Conservation (phyloP, 1,140 invertebrate species). For the Pectinophora gossypiella region DNA sequence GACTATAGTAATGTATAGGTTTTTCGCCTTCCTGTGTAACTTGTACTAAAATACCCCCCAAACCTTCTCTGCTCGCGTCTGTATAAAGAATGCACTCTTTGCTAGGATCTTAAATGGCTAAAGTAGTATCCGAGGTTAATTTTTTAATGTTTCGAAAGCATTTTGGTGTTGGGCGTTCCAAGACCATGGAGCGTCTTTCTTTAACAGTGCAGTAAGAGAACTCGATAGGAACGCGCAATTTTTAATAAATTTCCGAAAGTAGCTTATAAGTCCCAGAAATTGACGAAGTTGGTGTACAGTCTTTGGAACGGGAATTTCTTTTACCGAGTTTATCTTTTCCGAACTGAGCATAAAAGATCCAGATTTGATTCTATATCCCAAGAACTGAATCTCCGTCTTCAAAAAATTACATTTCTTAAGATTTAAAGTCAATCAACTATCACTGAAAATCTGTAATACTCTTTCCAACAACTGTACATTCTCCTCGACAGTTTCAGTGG, state of each 20-base stretch:
- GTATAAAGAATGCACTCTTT: background rate
- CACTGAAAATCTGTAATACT: slow-evolving; percentile 10
- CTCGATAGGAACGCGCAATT: background rate
- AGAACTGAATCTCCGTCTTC: slow-evolving; percentile 13
- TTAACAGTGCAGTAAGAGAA: background rate
- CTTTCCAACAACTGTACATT: slow-evolving; percentile 2
- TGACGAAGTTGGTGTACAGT: background rate
- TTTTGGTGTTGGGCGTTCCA: background rate
- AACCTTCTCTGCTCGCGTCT: background rate
- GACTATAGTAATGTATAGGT: slow-evolving; percentile 1
- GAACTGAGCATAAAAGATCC: background rate
- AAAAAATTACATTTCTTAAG: slow-evolving; percentile 13
- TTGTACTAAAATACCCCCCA: background rate
- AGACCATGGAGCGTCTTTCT: background rate
- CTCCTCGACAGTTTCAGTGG: slow-evolving; percentile 18
- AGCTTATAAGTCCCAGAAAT: too few relatives aligned
- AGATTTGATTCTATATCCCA: slow-evolving; percentile 4
- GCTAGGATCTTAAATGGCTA: background rate
- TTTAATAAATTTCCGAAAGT: background rate
- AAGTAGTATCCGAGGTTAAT: background rate
- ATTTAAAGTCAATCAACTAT: slow-evolving; percentile 14
- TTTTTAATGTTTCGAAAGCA: background rate
- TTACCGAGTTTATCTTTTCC: background rate
- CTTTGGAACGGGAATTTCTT: background rate
- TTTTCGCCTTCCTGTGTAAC: background rate